A percentile compares a stretch with the other conserved stretches of the same genome.
Conservation (phyloP, 1,140 invertebrate species). For the Lasaia peninsularis region DNA sequence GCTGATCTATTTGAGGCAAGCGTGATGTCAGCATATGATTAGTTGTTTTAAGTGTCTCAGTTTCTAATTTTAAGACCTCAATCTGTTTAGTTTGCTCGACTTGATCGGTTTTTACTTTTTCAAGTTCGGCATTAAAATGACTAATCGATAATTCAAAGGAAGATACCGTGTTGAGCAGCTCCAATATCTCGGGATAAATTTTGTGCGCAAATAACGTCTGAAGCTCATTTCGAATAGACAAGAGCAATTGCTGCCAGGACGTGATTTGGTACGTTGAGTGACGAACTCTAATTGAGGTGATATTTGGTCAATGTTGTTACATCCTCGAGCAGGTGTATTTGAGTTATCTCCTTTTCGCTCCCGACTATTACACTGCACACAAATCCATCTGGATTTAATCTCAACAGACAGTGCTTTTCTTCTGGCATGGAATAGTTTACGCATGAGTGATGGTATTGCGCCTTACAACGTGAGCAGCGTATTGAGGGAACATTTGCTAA, state of each 20-base stretch:
- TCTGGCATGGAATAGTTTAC: constrained; percentile 10
- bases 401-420: constrained; percentile 11
- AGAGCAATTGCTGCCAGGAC: constrained; percentile 8
- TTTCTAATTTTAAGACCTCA: not conserved
- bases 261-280: constrained; percentile 11
- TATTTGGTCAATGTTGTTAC: not conserved
- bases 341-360: constrained; percentile 21
- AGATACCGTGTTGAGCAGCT: not conserved
- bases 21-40: not conserved
- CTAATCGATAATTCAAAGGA: not conserved
- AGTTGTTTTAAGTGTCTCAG: not conserved
- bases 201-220: constrained; percentile 12
- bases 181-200: constrained; percentile 17
- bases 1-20: not conserved
- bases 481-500: not conserved
- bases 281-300: constrained; percentile 20
- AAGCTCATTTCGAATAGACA: constrained; percentile 15
- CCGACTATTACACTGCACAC: constrained; percentile 15
- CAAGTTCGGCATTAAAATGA: not conserved
- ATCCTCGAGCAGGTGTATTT: constrained; percentile 14
- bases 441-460: constrained; percentile 12
- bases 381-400: constrained; percentile 17
- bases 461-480: constrained; percentile 13
- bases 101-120: not conserved
- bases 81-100: not conserved